Percentiles rank a stretch among this genome's conserved stretches.
These are phyloP conservation scores for Onychomys arenicola DNA, from an alignment of 2,797 vertebrate species.

Conservation along the genomic window DNA sequence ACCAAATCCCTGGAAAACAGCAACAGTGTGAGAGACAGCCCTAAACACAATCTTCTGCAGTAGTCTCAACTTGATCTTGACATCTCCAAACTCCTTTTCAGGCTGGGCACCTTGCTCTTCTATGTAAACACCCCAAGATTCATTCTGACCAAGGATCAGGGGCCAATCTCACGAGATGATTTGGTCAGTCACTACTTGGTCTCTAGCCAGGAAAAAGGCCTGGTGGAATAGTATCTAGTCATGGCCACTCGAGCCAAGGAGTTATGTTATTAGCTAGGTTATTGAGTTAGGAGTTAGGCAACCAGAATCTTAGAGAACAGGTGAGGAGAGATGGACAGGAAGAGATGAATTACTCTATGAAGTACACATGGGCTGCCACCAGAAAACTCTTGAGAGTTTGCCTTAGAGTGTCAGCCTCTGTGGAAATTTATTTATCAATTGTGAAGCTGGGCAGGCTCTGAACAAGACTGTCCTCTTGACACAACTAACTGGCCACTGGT, in stretches of 20 bases:
- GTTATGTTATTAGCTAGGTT: too few species aligned
- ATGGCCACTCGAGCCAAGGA: not conserved
- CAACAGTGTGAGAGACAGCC: too few species aligned
- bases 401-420: not conserved
- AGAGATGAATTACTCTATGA: not conserved
- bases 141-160: not conserved
- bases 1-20: conserved; percentile 87
- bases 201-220: too few species aligned
- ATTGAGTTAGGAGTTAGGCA: not conserved
- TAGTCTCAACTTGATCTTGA: not conserved
- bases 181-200: not conserved
- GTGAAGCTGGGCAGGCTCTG: not conserved
- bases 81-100: not conserved
- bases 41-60: not conserved
- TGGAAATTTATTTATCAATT: not conserved
- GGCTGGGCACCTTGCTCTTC: not conserved
- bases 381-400: not conserved
- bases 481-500: not conserved
- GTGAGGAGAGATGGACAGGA: not conserved
- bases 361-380: not conserved
- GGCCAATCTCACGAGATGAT: too few species aligned
- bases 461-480: not conserved
- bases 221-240: not conserved
- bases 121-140: not conserved
- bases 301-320: not conserved